Base-by-base conservation (phyloP, 2,113 vertebrate genomes). In the Stictonetta naevosa region DNA sequence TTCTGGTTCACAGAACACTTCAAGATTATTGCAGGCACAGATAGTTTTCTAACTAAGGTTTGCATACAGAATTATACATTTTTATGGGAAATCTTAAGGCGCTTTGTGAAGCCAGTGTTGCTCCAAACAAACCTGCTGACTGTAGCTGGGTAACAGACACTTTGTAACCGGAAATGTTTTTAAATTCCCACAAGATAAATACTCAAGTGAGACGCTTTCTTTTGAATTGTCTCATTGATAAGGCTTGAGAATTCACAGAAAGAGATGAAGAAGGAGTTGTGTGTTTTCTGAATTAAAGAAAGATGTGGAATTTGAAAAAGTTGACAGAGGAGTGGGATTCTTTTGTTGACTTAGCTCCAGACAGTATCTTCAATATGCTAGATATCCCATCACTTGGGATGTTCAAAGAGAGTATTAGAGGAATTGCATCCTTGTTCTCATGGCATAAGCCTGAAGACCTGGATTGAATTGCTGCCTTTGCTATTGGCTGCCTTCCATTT, bases 161-260 rank as follows among this genome's bases (percentile, higher is more conserved):
- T 92, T 73, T 66, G 89, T 68, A 83, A 94, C 56, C 7, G 3
- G 90, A 94, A 97, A 92, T 1, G 1, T 18, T 76, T 85, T 85
- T 69, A 2, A 95, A 90, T 90, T 97, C 91, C 71, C 89, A 87
- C 82, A 22, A 69, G 94, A 92, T 95, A 95, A 96, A 91, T 31
- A 16, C 11, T 6, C 62, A 8, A 79, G 74, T 20, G 93, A 84
- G 50, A 53, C 62, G 33, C 69, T 95, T 56, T 16, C 17, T 48
- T 58, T 75, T 34, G 18, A 82, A 48, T 36, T 31, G 6, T 50
- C 55, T 67, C 7, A 44, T 83, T 93, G 84, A 85, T 92, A 94
- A 95, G 90, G 36, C 20, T n/a, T 52, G 60, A 92, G 83, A 76
- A 62, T 8, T 13, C 73, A 22, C 60, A 86, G 77, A 83, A 29